Evolutionary conservation across 1,140 invertebrate genomes (phyloP).

Genomic region (Cydia fagiglandana): DNA sequence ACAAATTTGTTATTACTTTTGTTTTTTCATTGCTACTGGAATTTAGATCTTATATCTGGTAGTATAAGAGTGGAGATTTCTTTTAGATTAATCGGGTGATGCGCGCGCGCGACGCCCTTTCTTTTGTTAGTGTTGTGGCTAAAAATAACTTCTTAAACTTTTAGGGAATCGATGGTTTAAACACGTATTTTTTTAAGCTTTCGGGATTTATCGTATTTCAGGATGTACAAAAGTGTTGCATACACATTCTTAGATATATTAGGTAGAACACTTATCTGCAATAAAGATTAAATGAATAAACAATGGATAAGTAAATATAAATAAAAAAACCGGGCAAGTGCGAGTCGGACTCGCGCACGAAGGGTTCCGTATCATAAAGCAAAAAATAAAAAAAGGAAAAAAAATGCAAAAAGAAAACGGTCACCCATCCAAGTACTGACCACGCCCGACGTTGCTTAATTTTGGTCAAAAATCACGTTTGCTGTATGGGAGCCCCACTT

Average conservation of each 20-base stretch:
- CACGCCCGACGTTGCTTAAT: too few species aligned
- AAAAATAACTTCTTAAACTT: constrained; percentile 57
- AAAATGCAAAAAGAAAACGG: too few species aligned
- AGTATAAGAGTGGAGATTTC: not conserved
- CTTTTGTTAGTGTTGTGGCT: constrained; percentile 47
- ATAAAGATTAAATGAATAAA: too few species aligned
- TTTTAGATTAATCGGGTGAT: constrained; percentile 27
- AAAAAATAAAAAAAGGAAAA: too few species aligned
- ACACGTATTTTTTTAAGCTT: constrained; percentile 7
- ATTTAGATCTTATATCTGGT: not conserved
- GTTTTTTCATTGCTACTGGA: not conserved
- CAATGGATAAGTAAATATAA: too few species aligned
- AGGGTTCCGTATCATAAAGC: too few species aligned
- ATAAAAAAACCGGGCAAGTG: too few species aligned
- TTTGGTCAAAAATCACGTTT: too few species aligned
- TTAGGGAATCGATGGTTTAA: constrained; percentile 27
- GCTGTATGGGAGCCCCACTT: too few species aligned
- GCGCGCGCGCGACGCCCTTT: constrained; percentile 44
- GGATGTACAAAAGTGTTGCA: not conserved
- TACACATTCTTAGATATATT: not conserved
- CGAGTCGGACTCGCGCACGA: too few species aligned
- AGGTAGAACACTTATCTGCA: too few species aligned
- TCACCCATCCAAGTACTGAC: too few species aligned
- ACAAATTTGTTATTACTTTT: constrained; percentile 12
- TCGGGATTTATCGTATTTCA: not conserved